Evolutionary conservation across 2,888 invertebrate species (phyloP).

Genomic region (Sphaeridia pumilis): DNA sequence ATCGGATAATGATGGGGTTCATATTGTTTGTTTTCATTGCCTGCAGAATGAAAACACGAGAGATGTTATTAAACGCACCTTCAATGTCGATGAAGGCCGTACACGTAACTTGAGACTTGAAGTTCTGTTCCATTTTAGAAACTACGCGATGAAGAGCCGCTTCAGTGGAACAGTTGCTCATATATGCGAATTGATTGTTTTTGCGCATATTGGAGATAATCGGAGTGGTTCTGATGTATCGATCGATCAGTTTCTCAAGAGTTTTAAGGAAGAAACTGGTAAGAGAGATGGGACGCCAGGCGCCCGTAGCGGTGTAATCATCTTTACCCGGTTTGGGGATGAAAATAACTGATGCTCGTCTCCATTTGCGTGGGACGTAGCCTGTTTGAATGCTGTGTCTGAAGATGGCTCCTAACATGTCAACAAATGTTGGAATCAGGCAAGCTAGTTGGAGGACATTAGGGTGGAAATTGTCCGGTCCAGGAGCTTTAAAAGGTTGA

Average conservation of each 20-base stretch:
- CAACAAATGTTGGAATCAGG: too few species aligned
- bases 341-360: constrained; percentile 8
- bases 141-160: constrained; percentile 14
- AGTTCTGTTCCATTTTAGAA: neutral
- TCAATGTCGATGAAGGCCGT: constrained; percentile 33
- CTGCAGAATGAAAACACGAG: constrained; percentile 15
- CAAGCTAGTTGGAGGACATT: too few species aligned
- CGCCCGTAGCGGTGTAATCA: constrained; percentile 6
- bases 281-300: constrained; percentile 19
- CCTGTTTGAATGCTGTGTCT: too few species aligned
- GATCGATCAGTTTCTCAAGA: constrained; percentile 15
- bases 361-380: neutral
- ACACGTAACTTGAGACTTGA: constrained; percentile 5
- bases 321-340: constrained; percentile 20
- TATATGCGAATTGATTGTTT: constrained; percentile 16
- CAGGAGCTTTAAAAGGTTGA: too few species aligned
- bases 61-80: constrained; percentile 34
- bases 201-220: neutral
- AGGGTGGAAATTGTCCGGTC: too few species aligned
- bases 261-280: constrained; percentile 19
- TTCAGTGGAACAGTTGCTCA: constrained; percentile 15
- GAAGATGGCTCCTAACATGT: too few species aligned
- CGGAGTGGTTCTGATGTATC: neutral
- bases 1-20: neutral
- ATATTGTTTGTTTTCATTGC: constrained; percentile 11